Evolutionary conservation across 2,113 vertebrate species (phyloP).

Genomic region (Barnardius zonarius): DNA sequence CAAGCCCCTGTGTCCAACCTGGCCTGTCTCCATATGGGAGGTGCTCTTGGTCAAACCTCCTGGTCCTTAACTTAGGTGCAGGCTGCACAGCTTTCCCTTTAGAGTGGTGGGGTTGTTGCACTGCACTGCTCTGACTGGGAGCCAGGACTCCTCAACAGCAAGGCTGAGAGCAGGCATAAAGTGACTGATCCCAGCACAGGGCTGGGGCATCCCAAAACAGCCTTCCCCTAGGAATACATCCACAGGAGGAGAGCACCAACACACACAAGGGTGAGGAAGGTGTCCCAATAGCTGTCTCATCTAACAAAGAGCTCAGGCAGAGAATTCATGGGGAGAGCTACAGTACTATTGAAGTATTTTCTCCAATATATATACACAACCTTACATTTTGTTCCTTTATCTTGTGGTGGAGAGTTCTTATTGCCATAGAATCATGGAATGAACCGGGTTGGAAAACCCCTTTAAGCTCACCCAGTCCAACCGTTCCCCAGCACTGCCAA

Average conservation of each 20-base stretch:
- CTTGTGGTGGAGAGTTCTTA: neutral
- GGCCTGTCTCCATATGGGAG: neutral
- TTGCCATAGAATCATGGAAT: neutral
- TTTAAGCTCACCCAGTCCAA: neutral
- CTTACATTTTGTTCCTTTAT: neutral
- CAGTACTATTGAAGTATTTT: neutral
- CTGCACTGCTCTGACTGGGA: neutral
- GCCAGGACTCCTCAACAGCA: neutral
- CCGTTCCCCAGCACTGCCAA: neutral
- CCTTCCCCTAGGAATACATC: neutral
- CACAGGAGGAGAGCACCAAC: neutral
- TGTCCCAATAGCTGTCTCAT: neutral
- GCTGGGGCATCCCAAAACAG: accelerated
- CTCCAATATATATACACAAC: neutral
- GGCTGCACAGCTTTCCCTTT: neutral
- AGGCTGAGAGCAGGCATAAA: accelerated
- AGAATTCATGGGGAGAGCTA: neutral
- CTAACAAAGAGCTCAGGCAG: neutral
- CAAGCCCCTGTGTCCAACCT: neutral
- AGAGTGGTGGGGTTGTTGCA: neutral
- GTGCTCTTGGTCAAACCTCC: neutral
- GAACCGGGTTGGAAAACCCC: neutral
- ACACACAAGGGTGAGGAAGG: accelerated
- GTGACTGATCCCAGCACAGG: accelerated
- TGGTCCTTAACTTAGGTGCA: neutral